Conservation (phyloP, 2,888 invertebrate genomes). For the Microctonus aethiopoides region DNA sequence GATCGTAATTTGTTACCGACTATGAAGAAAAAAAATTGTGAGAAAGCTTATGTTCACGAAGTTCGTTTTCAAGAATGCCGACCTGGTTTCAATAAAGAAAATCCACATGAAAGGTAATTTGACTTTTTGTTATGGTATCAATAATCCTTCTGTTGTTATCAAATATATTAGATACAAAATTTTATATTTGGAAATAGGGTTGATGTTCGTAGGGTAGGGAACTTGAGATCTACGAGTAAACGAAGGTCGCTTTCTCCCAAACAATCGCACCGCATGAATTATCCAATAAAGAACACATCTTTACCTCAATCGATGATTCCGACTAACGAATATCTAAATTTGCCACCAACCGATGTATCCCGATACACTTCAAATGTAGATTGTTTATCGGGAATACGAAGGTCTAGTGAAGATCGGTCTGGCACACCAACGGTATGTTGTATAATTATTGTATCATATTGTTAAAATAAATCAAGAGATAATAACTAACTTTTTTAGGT, state of each 20-base stretch:
- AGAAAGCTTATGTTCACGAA: slow-evolving; percentile 53
- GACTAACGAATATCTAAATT: slow-evolving; percentile 61
- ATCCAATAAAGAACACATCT: slow-evolving; percentile 50
- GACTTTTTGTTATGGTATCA: slow-evolving; percentile 7
- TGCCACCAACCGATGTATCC: slow-evolving; percentile 56
- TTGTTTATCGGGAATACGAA: slow-evolving; percentile 60
- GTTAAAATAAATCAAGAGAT: not conserved
- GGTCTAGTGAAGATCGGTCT: slow-evolving; percentile 73
- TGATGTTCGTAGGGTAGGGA: slow-evolving; percentile 57
- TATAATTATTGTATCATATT: too few species aligned
- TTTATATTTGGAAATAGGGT: slow-evolving; percentile 43
- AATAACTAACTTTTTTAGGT: slow-evolving; percentile 47
- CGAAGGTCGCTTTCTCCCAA: slow-evolving; percentile 61
- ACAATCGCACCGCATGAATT: slow-evolving; percentile 58
- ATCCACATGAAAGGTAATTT: slow-evolving; percentile 60
- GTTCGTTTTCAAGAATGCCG: slow-evolving; percentile 59
- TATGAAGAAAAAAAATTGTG: slow-evolving; percentile 53
- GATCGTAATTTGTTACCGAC: slow-evolving; percentile 46
- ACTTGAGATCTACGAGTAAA: slow-evolving; percentile 56
- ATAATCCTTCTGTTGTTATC: too few species aligned
- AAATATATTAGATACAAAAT: too few species aligned
- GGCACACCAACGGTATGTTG: slow-evolving; percentile 76
- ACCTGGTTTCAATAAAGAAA: slow-evolving; percentile 62
- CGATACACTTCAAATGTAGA: slow-evolving; percentile 61
- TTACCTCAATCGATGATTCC: slow-evolving; percentile 38